Conservation (phyloP, 1,140 invertebrate species). For the Musca domestica region DNA sequence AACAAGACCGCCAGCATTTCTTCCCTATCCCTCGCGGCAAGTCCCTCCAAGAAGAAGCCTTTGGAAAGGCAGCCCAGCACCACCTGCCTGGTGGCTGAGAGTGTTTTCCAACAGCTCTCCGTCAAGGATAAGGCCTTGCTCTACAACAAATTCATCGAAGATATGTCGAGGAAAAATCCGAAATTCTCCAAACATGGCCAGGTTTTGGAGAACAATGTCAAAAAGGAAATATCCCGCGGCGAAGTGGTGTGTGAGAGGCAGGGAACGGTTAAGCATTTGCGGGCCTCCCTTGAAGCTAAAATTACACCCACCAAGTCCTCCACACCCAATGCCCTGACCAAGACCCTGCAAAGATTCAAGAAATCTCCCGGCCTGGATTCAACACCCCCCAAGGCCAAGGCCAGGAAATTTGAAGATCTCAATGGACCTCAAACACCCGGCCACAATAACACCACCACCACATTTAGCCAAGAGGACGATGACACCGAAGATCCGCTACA, state of each 20-base stretch:
- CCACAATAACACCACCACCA: not conserved
- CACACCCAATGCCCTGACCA: constrained; percentile 6
- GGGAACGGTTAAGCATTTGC: constrained; percentile 40
- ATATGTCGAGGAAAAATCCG: constrained; percentile 44
- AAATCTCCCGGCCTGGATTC: not conserved
- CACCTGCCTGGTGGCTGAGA: constrained; percentile 43
- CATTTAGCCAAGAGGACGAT: not conserved
- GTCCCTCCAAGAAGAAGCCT: constrained; percentile 4
- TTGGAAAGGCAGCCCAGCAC: constrained; percentile 15
- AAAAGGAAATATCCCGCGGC: constrained; percentile 39
- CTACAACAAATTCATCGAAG: constrained; percentile 46
- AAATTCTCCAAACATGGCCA: constrained; percentile 41
- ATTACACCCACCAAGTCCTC: constrained; percentile 24
- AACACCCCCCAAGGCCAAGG: not conserved
- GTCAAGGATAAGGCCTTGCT: constrained; percentile 47
- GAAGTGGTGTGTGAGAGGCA: constrained; percentile 43
- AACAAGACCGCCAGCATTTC: not conserved
- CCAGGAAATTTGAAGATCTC: constrained; percentile 19
- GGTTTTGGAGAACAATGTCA: constrained; percentile 35
- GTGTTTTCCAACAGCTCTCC: constrained; percentile 44
- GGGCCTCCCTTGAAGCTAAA: constrained; percentile 45
- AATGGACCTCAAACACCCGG: not conserved
- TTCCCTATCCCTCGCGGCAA: not conserved
- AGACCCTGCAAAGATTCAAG: constrained; percentile 12
- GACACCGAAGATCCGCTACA: constrained; percentile 27